Percentiles rank a stretch among this genome's conserved stretches.
Conservation (phyloP, 2,888 invertebrate species). For the Amiota minor region DNA sequence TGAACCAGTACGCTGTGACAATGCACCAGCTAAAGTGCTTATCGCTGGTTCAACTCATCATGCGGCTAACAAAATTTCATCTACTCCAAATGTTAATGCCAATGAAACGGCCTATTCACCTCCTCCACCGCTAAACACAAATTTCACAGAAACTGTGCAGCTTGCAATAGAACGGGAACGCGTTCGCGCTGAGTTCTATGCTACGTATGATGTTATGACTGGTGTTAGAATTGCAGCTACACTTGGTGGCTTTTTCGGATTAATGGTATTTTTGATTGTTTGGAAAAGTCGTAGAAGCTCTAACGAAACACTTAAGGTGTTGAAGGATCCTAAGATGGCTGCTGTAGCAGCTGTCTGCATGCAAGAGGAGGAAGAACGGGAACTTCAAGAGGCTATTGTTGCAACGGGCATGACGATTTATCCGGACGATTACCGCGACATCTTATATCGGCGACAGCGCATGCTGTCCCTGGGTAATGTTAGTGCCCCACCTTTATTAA, state of each 20-base stretch:
- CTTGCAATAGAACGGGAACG: slow-evolving; percentile 78
- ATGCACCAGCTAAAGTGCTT: slow-evolving; percentile 33
- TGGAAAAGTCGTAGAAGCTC: slow-evolving; percentile 91
- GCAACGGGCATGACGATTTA: slow-evolving; percentile 77
- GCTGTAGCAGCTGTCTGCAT: slow-evolving; percentile 86
- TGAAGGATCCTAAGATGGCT: slow-evolving; percentile 86
- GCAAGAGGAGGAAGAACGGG: slow-evolving; percentile 83
- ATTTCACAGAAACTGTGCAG: slow-evolving; percentile 64
- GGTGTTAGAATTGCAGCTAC: slow-evolving; percentile 93
- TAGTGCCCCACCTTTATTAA: slow-evolving; percentile 76
- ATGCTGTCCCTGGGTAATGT: slow-evolving; percentile 82
- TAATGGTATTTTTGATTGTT: slow-evolving; percentile 92
- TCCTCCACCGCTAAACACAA: slow-evolving; percentile 57
- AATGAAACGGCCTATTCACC: slow-evolving; percentile 56
- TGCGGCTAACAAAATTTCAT: slow-evolving; percentile 1
- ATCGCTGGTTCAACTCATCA: slow-evolving; percentile 47
- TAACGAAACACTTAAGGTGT: slow-evolving; percentile 80
- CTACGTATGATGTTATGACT: slow-evolving; percentile 94
- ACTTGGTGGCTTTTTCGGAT: slow-evolving; percentile 90
- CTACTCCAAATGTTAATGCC: slow-evolving; percentile 43
- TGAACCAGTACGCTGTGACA: slow-evolving; percentile 43
- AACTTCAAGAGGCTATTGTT: slow-evolving; percentile 83
- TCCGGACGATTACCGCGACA: slow-evolving; percentile 74
- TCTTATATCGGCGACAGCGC: slow-evolving; percentile 75
- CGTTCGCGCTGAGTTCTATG: slow-evolving; percentile 86